Evolutionary conservation across 2,888 invertebrate genomes (phyloP), one percentile per base, ranked within the genome.

Genomic region (Pyrocoelia pectoralis): DNA sequence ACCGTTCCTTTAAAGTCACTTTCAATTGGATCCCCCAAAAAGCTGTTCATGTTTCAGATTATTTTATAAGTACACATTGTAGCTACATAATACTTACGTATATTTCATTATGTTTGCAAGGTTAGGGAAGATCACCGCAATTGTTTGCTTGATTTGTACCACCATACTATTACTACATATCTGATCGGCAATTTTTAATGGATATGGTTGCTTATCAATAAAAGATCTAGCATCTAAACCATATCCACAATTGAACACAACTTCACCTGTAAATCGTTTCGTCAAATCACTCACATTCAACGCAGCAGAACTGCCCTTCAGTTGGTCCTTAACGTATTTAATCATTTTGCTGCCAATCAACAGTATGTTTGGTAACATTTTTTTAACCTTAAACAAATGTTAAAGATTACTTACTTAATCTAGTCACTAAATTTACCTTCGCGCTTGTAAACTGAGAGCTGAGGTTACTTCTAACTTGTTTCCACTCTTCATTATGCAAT

Each of bases 371-470:
- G 82, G 79, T 65, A 83, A 84, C 68, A 84, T 82, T 0, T 81
- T 74, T 67, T 84, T 86, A 14, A 82, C 80, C 77, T 78, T 43
- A 52, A 73, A 75, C 9, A 13, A 48, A 8, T 24, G n/a, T 8
- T 33, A 33, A 33, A 33, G 9, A 33, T 4, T 10, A 8, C 10
- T 3, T 4, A 33, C 9, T 33, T n/a, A 33, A 4, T 2, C 2
- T 3, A 33, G n/a, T 33, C 2, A 33, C n/a, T 24, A 24, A 24
- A 33, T 15, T 1, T 56, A 81, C 79, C 57, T 84, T 83, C 19
- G 80, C 81, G 9, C 78, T 74, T 0, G 85, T 84, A 14, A 86
- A 80, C 1, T 83, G 83, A 0, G 84, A 78, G 1, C 85, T 83
- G 12, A 86, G 68, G 64, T 83, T 82, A 0, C 79, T 73, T 8